Percentiles rank a stretch among this genome's conserved stretches.
Evolutionary conservation across 2,888 invertebrate genomes (phyloP).

Genomic region (Andricus curvator): DNA sequence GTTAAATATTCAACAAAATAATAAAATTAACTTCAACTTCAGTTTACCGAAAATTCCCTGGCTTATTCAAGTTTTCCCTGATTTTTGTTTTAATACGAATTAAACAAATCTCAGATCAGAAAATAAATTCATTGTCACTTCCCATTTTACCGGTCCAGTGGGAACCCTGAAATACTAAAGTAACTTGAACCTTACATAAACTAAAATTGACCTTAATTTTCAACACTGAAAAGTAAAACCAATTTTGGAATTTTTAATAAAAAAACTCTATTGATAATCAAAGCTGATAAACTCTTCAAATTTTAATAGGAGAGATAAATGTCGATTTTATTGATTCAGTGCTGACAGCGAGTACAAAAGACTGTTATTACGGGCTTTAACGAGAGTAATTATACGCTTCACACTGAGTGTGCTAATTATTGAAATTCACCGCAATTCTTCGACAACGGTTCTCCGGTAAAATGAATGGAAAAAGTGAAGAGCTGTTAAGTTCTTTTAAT

Average conservation of each 20-base stretch:
- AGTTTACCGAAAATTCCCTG: too few relatives aligned
- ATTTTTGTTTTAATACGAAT: too few relatives aligned
- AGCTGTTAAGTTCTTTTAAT: slow-evolving; percentile 4
- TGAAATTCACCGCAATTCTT: slow-evolving; percentile 7
- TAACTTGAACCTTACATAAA: too few relatives aligned
- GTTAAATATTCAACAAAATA: too few relatives aligned
- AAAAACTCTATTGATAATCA: background rate
- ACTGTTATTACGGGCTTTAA: background rate
- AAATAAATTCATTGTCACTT: too few relatives aligned
- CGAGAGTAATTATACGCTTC: slow-evolving; percentile 5
- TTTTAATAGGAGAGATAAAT: background rate
- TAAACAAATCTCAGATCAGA: too few relatives aligned
- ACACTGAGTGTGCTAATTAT: background rate
- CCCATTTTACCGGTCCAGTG: too few relatives aligned
- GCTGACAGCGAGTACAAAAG: background rate
- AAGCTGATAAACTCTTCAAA: background rate
- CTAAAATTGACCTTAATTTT: too few relatives aligned
- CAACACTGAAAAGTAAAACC: background rate
- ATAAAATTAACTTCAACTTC: too few relatives aligned
- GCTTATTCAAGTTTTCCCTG: too few relatives aligned
- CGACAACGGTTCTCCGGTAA: slow-evolving; percentile 10
- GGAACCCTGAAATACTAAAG: too few relatives aligned
- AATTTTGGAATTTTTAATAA: background rate
- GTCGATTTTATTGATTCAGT: background rate
- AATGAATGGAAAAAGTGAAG: slow-evolving; percentile 6